Evolutionary conservation across 2,888 invertebrate genomes (phyloP).

Genomic region (Pelosia muscerda): DNA sequence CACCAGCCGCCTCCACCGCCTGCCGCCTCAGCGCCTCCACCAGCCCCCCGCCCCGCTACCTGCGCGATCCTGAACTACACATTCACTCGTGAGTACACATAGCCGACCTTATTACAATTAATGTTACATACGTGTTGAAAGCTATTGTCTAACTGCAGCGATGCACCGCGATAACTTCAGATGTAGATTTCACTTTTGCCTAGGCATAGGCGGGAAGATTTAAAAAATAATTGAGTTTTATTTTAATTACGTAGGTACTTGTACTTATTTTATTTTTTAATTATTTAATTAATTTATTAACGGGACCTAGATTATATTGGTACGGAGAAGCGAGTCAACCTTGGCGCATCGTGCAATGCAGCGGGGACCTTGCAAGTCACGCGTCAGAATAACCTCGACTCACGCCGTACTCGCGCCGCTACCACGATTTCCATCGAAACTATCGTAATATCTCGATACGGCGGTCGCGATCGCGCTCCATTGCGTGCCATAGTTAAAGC

Average conservation of each 20-base stretch:
- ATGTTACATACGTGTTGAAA: slow-evolving; percentile 59
- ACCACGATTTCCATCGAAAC: slow-evolving; percentile 67
- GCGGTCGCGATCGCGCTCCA: slow-evolving; percentile 57
- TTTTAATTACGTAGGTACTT: slow-evolving; percentile 5
- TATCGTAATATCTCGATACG: slow-evolving; percentile 51
- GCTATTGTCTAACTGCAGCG: slow-evolving; percentile 71
- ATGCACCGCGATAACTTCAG: slow-evolving; percentile 69
- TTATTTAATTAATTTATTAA: slow-evolving; percentile 45
- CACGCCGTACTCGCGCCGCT: slow-evolving; percentile 80
- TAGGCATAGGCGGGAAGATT: slow-evolving; percentile 51
- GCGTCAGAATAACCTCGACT: slow-evolving; percentile 87
- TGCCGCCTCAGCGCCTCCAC: slow-evolving; percentile 53
- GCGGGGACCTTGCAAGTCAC: slow-evolving; percentile 87
- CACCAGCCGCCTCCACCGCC: slow-evolving; percentile 58
- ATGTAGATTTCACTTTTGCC: slow-evolving; percentile 79
- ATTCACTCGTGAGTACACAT: slow-evolving; percentile 63
- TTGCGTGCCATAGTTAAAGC: slow-evolving; percentile 54
- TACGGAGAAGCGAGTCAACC: slow-evolving; percentile 81
- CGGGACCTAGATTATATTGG: slow-evolving; percentile 69
- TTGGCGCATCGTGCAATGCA: slow-evolving; percentile 87
- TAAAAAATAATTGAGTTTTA: not conserved
- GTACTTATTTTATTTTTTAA: slow-evolving; percentile 29
- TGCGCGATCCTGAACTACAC: slow-evolving; percentile 55
- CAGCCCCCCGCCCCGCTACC: slow-evolving; percentile 57
- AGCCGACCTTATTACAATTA: slow-evolving; percentile 47